These are phyloP conservation scores for Lissonota sp. DNA, from an alignment of 2,888 invertebrate genomes.

Conservation along the genomic window DNA sequence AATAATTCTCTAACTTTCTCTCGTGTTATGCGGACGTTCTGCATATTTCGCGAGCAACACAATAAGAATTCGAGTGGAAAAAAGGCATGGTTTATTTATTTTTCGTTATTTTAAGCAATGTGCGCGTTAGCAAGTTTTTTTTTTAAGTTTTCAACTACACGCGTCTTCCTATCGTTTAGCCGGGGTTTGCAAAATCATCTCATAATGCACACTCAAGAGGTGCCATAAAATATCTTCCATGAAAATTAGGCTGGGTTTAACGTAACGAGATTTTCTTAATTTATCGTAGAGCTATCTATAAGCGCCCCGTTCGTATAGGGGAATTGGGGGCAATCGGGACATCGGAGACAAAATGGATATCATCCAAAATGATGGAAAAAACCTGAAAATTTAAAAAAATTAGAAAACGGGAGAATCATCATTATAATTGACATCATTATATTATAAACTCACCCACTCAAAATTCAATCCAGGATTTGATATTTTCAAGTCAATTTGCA, in stretches of 20 bases:
- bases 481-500: too few relatives aligned
- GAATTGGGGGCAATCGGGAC: too few relatives aligned
- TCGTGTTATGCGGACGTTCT: not conserved
- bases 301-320: too few relatives aligned
- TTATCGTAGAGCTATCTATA: not conserved
- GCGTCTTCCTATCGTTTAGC: not conserved
- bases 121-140: not conserved
- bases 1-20: not conserved
- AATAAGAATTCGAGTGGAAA: not conserved
- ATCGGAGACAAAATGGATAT: too few relatives aligned
- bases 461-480: too few relatives aligned
- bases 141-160: not conserved
- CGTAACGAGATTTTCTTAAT: slow-evolving; percentile 36
- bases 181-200: not conserved
- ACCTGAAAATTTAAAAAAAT: too few relatives aligned
- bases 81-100: not conserved
- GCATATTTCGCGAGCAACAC: not conserved
- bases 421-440: too few relatives aligned
- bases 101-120: not conserved
- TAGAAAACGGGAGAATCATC: too few relatives aligned
- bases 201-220: not conserved
- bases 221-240: slow-evolving; percentile 25
- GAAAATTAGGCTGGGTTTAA: slow-evolving; percentile 35
- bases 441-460: too few relatives aligned
- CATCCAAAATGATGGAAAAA: too few relatives aligned